phyloP scores from a whole-genome alignment of 2,113 vertebrate species.

The Cyrtonyx montezumae region DNA sequence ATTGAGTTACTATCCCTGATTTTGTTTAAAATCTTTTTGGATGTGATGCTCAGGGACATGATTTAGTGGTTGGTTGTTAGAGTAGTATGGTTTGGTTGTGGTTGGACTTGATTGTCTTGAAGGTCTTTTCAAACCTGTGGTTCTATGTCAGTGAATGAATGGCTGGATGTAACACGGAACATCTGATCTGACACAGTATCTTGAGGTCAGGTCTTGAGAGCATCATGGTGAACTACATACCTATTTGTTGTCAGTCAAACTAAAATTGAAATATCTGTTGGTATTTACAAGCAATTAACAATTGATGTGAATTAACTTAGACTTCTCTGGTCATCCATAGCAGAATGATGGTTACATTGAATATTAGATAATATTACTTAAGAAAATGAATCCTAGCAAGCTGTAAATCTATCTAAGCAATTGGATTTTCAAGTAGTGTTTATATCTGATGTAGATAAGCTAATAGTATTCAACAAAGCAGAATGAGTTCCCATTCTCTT shows the following conservation, averaged over 20 bases:
- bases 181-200: background rate
- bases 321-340: background rate
- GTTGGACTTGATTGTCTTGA: too few species aligned
- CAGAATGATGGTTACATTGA: background rate
- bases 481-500: background rate
- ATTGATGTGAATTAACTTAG: background rate
- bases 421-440: background rate
- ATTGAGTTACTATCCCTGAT: too few species aligned
- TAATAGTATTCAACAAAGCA: background rate
- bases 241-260: background rate
- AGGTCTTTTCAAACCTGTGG: too few species aligned
- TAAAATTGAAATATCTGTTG: background rate
- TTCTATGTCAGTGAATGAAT: background rate
- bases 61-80: too few species aligned
- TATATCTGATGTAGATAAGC: background rate
- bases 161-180: background rate
- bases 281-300: background rate
- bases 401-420: background rate
- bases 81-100: too few species aligned
- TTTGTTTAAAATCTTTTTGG: too few species aligned
- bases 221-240: background rate
- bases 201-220: background rate
- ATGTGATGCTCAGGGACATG: too few species aligned
- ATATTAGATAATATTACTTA: background rate
- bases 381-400: background rate